A percentile compares a stretch with the other conserved stretches of the same genome.
Evolutionary conservation across 2,113 vertebrate species (phyloP).

Genomic region (Datnioides undecimradiatus): DNA sequence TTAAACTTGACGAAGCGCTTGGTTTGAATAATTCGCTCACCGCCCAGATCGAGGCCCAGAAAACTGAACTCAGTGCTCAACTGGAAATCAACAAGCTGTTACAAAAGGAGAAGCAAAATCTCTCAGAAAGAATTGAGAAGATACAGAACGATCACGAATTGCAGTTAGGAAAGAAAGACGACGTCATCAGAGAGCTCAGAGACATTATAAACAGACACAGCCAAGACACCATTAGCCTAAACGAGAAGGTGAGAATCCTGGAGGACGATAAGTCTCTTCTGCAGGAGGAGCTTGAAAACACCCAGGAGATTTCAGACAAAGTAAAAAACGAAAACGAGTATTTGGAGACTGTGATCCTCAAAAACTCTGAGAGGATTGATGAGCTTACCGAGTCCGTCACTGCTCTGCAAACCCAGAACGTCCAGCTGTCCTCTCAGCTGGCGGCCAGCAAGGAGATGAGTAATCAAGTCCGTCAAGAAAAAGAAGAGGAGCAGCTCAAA

Average conservation of each 20-base stretch:
- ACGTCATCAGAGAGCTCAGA: constrained; percentile 76
- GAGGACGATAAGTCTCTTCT: constrained; percentile 90
- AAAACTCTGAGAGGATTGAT: constrained; percentile 86
- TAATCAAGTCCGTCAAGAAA: constrained; percentile 77
- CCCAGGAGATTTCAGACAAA: constrained; percentile 87
- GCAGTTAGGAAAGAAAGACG: constrained; percentile 75
- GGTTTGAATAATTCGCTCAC: constrained; percentile 81
- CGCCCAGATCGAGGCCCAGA: constrained; percentile 79
- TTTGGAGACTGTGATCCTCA: constrained; percentile 88
- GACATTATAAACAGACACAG: constrained; percentile 70
- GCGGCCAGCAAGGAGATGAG: constrained; percentile 81
- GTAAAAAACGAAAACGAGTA: constrained; percentile 90
- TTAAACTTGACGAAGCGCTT: constrained; percentile 80
- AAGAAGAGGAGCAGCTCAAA: constrained; percentile 86
- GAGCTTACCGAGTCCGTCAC: constrained; percentile 83
- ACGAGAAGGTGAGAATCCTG: constrained; percentile 89
- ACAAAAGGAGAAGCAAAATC: constrained; percentile 77
- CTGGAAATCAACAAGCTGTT: constrained; percentile 72
- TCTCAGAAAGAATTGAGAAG: constrained; percentile 72
- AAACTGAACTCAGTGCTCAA: constrained; percentile 81
- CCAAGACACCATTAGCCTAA: constrained; percentile 82
- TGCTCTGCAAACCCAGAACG: constrained; percentile 81
- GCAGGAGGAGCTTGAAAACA: constrained; percentile 90
- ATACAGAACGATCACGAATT: constrained; percentile 69
- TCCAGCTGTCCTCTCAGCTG: constrained; percentile 82